Percentiles rank a stretch among this genome's conserved stretches.
These are phyloP conservation scores for Falco rusticolus DNA, from an alignment of 2,797 vertebrate species.

Conservation along the genomic window DNA sequence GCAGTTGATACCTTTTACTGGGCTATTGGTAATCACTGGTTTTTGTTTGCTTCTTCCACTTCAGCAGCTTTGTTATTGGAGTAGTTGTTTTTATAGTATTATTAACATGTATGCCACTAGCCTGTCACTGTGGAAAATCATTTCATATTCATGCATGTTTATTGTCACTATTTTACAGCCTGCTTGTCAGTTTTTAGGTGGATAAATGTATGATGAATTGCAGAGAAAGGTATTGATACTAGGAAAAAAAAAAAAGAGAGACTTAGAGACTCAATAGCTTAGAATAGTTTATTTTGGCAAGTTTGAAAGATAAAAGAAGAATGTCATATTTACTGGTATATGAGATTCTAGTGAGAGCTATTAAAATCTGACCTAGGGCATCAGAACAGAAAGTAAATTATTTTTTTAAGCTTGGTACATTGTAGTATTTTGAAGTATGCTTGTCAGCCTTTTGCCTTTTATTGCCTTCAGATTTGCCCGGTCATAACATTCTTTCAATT, in stretches of 20 bases:
- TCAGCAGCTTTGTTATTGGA: not conserved
- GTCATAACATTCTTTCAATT: not conserved
- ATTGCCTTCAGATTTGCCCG: not conserved
- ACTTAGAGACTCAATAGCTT: not conserved
- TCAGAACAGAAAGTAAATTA: not conserved
- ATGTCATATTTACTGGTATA: not conserved
- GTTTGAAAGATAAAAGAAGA: constrained; percentile 10
- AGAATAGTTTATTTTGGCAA: not conserved
- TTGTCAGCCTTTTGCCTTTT: not conserved
- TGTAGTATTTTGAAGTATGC: not conserved
- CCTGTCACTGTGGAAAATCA: not conserved
- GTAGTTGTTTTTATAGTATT: constrained; percentile 19
- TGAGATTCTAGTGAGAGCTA: not conserved
- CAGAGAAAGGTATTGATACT: not conserved
- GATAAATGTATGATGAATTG: not conserved
- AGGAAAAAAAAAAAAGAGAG: not conserved
- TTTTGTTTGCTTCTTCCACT: constrained; percentile 42
- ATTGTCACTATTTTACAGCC: not conserved
- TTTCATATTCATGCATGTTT: not conserved
- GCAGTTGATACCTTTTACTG: constrained; percentile 35
- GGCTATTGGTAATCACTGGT: not conserved
- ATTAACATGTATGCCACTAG: not conserved
- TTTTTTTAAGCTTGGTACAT: not conserved
- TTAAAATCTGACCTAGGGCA: not conserved
- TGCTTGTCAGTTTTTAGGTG: not conserved